phyloP scores from a whole-genome alignment of 2,888 invertebrate genomes.

The Pherbina coryleti region DNA sequence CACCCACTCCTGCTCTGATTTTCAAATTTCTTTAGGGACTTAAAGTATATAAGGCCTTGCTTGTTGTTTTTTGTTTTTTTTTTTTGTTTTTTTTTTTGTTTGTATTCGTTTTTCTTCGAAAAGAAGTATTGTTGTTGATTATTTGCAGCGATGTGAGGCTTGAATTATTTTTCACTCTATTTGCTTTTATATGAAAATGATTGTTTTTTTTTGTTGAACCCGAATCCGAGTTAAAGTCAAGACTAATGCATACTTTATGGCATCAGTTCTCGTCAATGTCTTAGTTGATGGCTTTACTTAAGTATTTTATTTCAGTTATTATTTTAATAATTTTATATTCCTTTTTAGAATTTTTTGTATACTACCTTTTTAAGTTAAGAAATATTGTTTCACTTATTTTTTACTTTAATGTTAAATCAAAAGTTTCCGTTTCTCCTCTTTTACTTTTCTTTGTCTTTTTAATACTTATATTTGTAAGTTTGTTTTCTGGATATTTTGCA shows the following conservation, averaged over 20 bases:
- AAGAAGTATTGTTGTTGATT: conserved; percentile 4
- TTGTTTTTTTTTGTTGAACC: not conserved
- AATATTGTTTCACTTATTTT: no score
- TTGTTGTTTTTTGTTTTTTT: no score
- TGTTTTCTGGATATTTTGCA: no score
- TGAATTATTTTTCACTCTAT: conserved; percentile 46
- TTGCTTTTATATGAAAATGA: conserved; percentile 40
- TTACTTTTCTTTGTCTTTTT: no score
- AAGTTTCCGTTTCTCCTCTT: no score
- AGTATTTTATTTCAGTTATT: not conserved
- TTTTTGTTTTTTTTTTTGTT: not conserved
- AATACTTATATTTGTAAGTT: no score
- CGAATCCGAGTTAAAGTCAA: not conserved
- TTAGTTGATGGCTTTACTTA: conserved; percentile 47
- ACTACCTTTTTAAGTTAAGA: not conserved
- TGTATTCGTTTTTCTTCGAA: not conserved
- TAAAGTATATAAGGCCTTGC: not conserved
- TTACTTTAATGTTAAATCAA: no score
- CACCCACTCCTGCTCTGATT: not conserved
- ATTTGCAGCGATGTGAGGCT: not conserved
- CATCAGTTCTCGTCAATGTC: conserved; percentile 2
- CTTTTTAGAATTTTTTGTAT: not conserved
- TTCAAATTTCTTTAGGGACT: not conserved
- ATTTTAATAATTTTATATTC: not conserved
- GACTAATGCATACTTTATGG: conserved; percentile 28